Percentiles rank a stretch among this genome's conserved stretches.
Conservation (phyloP, 1,140 invertebrate species). For the Dendrolimus punctatus region DNA sequence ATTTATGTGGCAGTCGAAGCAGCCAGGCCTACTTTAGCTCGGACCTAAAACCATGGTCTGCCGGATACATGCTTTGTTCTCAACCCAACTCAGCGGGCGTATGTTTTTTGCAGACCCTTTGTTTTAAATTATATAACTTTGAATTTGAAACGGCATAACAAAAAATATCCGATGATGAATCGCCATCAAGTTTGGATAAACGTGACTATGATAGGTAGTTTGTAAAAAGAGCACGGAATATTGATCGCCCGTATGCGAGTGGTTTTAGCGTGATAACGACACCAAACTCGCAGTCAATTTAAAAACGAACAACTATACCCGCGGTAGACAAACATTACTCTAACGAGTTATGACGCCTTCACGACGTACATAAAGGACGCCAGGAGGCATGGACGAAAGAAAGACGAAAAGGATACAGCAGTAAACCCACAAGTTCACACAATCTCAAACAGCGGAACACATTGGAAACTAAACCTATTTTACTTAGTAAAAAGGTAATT, state of each 20-base stretch:
- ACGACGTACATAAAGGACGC: too few relatives aligned
- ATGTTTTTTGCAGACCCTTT: constrained; percentile 51
- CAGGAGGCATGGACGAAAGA: too few relatives aligned
- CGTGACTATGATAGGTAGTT: neutral
- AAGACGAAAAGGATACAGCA: too few relatives aligned
- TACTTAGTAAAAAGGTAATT: too few relatives aligned
- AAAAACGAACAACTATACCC: too few relatives aligned
- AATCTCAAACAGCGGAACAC: too few relatives aligned
- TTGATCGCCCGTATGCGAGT: constrained; percentile 3
- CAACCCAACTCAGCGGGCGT: constrained; percentile 36
- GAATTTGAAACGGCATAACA: constrained; percentile 31
- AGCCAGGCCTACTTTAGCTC: constrained; percentile 32
- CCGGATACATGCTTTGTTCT: constrained; percentile 45
- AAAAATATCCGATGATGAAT: constrained; percentile 33
- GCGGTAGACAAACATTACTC: too few relatives aligned
- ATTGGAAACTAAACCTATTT: too few relatives aligned
- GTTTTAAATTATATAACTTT: constrained; percentile 59
- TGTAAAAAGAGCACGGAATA: neutral
- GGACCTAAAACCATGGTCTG: constrained; percentile 42
- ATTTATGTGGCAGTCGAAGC: constrained; percentile 55
- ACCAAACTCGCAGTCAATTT: too few relatives aligned
- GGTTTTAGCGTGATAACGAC: too few relatives aligned
- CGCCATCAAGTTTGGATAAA: constrained; percentile 29
- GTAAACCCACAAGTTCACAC: too few relatives aligned
- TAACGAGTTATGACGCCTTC: too few relatives aligned